Evolutionary conservation across 2,113 vertebrate species (phyloP).

Genomic region (Tamias sibiricus): DNA sequence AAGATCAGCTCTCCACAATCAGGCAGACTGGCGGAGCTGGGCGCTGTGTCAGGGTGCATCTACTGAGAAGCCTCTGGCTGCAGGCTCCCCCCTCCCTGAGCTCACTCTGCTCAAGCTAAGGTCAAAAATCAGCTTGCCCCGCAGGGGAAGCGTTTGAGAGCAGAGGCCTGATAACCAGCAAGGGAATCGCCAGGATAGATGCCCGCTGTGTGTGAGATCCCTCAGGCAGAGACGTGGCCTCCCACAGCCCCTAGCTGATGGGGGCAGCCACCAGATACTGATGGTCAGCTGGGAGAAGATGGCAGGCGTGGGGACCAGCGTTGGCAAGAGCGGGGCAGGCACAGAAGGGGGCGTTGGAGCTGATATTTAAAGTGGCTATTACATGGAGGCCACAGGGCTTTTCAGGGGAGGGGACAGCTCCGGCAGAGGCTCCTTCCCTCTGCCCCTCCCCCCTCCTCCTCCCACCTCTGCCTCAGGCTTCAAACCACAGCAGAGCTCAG

Average conservation of each 20-base stretch:
- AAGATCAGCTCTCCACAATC: background rate
- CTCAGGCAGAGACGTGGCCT: background rate
- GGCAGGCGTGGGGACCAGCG: too few species aligned
- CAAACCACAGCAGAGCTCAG: background rate
- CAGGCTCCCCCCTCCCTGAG: background rate
- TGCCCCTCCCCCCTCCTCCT: too few species aligned
- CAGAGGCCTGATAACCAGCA: background rate
- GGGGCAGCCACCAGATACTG: background rate
- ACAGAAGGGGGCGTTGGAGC: background rate
- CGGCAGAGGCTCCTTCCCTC: background rate
- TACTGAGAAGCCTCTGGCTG: background rate
- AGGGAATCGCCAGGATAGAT: background rate
- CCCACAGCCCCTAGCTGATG: background rate
- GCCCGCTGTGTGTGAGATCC: background rate
- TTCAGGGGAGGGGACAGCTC: too few species aligned
- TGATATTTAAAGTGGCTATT: background rate
- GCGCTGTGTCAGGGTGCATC: background rate
- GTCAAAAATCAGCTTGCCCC: slow-evolving; percentile 25
- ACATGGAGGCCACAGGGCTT: background rate
- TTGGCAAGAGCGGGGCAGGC: background rate
- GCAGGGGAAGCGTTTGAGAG: background rate
- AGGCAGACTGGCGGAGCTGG: background rate
- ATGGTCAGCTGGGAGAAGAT: background rate
- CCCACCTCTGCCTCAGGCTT: background rate
- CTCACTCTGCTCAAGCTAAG: slow-evolving; percentile 27